Evolutionary conservation across 2,888 invertebrate genomes (phyloP).

Genomic region (Scaptomyza cyrtandrae): DNA sequence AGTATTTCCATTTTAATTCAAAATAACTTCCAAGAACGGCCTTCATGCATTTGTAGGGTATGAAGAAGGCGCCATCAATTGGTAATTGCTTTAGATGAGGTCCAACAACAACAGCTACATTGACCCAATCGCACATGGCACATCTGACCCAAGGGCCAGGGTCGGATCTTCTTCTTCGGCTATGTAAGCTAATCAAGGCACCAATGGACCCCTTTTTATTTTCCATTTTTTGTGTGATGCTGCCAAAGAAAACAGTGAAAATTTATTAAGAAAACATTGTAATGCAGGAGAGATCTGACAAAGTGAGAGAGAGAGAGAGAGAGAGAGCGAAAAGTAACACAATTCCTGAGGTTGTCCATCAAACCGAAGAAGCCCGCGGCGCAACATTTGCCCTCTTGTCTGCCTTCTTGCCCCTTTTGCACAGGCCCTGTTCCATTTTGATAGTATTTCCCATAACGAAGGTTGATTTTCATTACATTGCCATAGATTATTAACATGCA

Average conservation of each 20-base stretch:
- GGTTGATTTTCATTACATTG: slow-evolving; percentile 64
- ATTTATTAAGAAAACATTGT: slow-evolving; percentile 70
- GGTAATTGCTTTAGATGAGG: slow-evolving; percentile 52
- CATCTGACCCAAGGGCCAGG: slow-evolving; percentile 12
- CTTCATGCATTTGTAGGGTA: neutral
- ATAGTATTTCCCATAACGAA: slow-evolving; percentile 50
- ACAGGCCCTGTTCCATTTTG: slow-evolving; percentile 11
- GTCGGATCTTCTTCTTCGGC: neutral
- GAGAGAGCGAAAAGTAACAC: neutral
- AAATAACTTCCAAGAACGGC: too few relatives aligned
- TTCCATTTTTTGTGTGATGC: neutral
- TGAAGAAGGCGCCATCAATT: slow-evolving; percentile 37
- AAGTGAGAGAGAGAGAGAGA: neutral
- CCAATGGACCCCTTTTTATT: slow-evolving; percentile 25
- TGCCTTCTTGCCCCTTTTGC: slow-evolving; percentile 13
- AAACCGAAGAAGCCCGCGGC: slow-evolving; percentile 47
- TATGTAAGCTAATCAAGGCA: slow-evolving; percentile 41
- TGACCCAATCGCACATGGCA: slow-evolving; percentile 28
- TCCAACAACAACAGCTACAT: neutral
- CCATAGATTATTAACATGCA: slow-evolving; percentile 51
- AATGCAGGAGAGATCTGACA: neutral
- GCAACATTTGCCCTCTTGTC: slow-evolving; percentile 12
- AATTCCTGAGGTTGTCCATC: slow-evolving; percentile 54
- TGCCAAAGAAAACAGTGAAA: slow-evolving; percentile 40
- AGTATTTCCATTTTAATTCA: too few relatives aligned